A percentile compares a stretch with the other conserved stretches of the same genome.
Conservation (phyloP, 2,888 invertebrate genomes). For the Auanema sp. region DNA sequence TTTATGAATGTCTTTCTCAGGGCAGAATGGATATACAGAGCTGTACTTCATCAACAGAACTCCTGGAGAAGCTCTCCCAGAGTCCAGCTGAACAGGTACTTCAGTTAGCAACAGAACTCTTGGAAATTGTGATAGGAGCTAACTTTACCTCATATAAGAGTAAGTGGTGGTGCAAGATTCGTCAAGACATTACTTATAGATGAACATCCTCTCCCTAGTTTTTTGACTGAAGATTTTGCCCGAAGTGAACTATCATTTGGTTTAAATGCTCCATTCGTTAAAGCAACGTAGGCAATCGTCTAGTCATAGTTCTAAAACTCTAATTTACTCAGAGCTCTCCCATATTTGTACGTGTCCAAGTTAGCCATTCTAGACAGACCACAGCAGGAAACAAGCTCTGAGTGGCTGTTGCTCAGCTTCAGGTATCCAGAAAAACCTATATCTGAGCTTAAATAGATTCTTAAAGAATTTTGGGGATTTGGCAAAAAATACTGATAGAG, state of each 20-base stretch:
- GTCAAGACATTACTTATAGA: neutral
- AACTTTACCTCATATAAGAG: conserved; percentile 27
- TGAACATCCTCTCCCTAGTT: too few species aligned
- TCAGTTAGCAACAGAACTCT: conserved; percentile 3
- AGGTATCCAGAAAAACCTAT: neutral
- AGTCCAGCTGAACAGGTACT: too few species aligned
- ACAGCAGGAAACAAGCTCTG: too few species aligned
- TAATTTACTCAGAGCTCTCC: too few species aligned
- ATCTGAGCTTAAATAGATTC: conserved; percentile 7
- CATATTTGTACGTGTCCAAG: too few species aligned
- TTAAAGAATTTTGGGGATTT: conserved; percentile 23
- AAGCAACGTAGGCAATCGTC: too few species aligned
- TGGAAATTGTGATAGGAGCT: conserved; percentile 23
- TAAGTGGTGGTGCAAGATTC: neutral
- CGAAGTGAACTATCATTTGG: too few species aligned
- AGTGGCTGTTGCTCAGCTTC: neutral
- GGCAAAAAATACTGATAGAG: conserved; percentile 28
- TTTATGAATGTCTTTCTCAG: neutral
- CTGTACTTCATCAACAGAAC: neutral
- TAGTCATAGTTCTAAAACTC: too few species aligned
- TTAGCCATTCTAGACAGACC: too few species aligned
- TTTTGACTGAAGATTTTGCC: too few species aligned
- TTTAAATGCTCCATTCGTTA: too few species aligned
- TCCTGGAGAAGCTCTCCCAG: too few species aligned
- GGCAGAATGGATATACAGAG: neutral